Evolutionary conservation across 1,140 invertebrate genomes (phyloP).

Genomic region (Venturia canescens): DNA sequence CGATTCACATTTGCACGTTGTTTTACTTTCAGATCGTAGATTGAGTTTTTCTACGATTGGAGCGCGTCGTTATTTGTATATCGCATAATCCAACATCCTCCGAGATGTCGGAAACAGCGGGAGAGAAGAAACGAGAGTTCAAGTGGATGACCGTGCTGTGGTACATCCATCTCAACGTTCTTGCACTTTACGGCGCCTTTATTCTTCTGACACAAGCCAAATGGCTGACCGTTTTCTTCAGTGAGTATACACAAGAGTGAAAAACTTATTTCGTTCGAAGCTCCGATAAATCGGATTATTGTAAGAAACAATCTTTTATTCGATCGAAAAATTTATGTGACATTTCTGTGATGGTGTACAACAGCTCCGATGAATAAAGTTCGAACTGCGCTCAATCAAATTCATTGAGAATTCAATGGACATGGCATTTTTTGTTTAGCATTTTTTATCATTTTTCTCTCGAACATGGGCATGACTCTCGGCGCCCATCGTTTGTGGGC

Average conservation of each 20-base stretch:
- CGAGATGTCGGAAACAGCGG: slow-evolving; percentile 58
- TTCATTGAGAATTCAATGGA: slow-evolving; percentile 70
- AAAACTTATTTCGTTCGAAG: slow-evolving; percentile 1
- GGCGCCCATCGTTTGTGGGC: slow-evolving; percentile 95
- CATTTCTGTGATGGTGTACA: not conserved
- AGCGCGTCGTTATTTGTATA: slow-evolving; percentile 1
- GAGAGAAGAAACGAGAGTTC: slow-evolving; percentile 76
- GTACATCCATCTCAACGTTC: slow-evolving; percentile 81
- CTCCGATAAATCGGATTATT: not conserved
- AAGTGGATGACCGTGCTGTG: slow-evolving; percentile 82
- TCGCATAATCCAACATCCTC: not conserved
- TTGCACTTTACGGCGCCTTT: slow-evolving; percentile 80
- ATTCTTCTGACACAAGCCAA: slow-evolving; percentile 78
- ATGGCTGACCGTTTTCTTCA: slow-evolving; percentile 79
- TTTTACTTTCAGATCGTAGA: not conserved
- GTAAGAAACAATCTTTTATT: too few relatives aligned
- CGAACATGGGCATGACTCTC: slow-evolving; percentile 86
- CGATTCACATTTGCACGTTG: not conserved
- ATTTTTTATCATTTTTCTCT: slow-evolving; percentile 78
- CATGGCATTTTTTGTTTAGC: slow-evolving; percentile 73
- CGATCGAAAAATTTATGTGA: not conserved
- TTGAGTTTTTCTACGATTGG: not conserved
- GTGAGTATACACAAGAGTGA: slow-evolving; percentile 76
- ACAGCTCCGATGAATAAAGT: not conserved
- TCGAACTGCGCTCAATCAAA: not conserved